phyloP scores from a whole-genome alignment of 2,113 vertebrate genomes.

The Tragelaphus imberbis region DNA sequence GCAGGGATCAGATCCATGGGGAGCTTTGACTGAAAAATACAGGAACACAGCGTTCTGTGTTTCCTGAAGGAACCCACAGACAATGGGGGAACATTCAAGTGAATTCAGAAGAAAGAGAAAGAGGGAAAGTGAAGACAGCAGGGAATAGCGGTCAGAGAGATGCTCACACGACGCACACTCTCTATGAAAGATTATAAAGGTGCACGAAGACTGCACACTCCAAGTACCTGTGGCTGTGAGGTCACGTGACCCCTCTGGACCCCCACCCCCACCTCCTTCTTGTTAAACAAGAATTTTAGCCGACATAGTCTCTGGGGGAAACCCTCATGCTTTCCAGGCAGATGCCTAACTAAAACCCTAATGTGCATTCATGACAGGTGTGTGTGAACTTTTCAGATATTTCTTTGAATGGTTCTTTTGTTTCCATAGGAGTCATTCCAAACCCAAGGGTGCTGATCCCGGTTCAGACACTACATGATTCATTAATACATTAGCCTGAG shows the following conservation, averaged over 20 bases:
- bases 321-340: neutral
- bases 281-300: no score
- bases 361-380: neutral
- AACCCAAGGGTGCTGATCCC: accelerated
- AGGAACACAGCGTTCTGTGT: accelerated
- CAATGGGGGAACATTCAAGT: neutral
- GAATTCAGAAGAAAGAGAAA: neutral
- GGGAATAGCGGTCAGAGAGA: neutral
- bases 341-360: neutral
- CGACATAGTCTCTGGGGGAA: accelerated
- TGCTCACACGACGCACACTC: accelerated
- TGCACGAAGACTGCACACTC: accelerated
- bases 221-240: accelerated
- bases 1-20: neutral
- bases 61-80: neutral
- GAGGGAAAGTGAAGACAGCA: neutral
- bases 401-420: neutral
- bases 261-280: accelerated
- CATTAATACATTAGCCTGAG: accelerated
- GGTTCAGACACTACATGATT: accelerated
- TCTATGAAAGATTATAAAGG: accelerated
- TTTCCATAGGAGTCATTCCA: neutral
- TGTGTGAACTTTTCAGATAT: accelerated
- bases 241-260: neutral
- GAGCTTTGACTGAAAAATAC: neutral